Base-by-base conservation (phyloP, 2,113 vertebrate species). In the Grallaria varia region DNA sequence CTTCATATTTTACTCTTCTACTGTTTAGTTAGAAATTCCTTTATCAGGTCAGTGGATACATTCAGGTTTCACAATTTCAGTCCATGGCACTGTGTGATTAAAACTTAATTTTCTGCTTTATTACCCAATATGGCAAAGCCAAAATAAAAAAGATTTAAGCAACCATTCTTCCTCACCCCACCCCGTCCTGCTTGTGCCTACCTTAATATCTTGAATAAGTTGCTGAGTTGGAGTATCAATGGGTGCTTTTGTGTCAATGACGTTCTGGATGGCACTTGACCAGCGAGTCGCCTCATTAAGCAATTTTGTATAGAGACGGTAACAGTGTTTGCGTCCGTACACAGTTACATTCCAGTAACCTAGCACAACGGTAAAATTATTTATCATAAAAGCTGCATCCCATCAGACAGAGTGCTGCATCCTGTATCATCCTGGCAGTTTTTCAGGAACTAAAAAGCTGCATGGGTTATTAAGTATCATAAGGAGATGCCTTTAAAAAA, bases 211-310 rank as follows among this genome's bases (percentile, higher is more conserved):
- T 77, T 99, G 99, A 95, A 99, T 98, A 45, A 99, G 99, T 67
- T 99, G 99, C 97, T 99, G 99, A 6, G 99, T 99, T 42, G 99
- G 99, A 19, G 99, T 99, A 90, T 99, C 99, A 3, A 99, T 99
- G 2, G 99, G 99, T 0, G 98, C 99, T 95, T 99, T 99, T 96
- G 98, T 98, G 94, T 99, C 99, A 2, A 99, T 99, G 96, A 99
- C 99, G 2, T 99, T 99, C 96, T 99, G 99, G 87, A 99, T 95
- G 89, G 99, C 98, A 55, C 97, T 98, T 86, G 99, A 98, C 99
- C 99, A 99, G 58, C 99, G 97, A 3, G 98, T 98, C 1, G 99
- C 99, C 97, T 99, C 99, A 2, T 98, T 99, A 93, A 99, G 98
- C 88, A 99, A 92, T 90, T 99, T 99, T 14, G 98, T 99, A 63